Evolutionary conservation across 2,888 invertebrate genomes (phyloP), one percentile per base, ranked within the genome.

Genomic region (Slavum lentiscoides): DNA sequence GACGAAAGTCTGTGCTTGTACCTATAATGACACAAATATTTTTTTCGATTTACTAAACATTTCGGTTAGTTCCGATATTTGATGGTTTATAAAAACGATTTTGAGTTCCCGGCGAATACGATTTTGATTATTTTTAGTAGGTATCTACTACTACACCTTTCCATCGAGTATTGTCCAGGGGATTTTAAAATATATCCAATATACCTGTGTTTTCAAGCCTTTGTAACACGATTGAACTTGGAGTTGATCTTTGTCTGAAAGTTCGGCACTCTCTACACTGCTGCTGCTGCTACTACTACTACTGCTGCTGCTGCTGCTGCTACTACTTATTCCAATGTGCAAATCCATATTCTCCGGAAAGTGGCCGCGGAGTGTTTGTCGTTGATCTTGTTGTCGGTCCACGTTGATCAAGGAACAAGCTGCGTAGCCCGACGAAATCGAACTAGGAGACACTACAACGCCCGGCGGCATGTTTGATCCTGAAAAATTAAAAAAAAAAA

Each of bases 201-300:
- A 9, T 84, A 90, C 91, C 86, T 92, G 91, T 0, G 94, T 93
- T 85, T 93, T 93, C 82, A 93, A 89, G 74, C 93, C 93, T 82
- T 91, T 90, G 85, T 92, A 92, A 86, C 92, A 92, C 77, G 91
- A 90, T 86, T 93, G 92, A 82, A 93, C 90, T 86, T 92, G 91
- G 59, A 89, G 89, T 75, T 91, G 88, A 85, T 92, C 92, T 82
- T 88, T 86, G 75, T 91, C 91, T 13, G 90, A 89, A 72, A 92
- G 88, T 82, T 87, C 86, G 21, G 87, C 86, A 55, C 85, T 86
- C 55, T 87, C 85, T 11, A 82, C 84, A 39, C 83, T 83, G 37
- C 69, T 82, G 11, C 77, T 82, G 9, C 77, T 66, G 7, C 69
- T 74, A 59, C 83, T 83, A 76, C 84, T 82, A 15, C 70, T 76